A percentile compares a stretch with the other conserved stretches of the same genome.
Conservation (phyloP, 2,888 invertebrate genomes). For the Diachrysia chrysitis region DNA sequence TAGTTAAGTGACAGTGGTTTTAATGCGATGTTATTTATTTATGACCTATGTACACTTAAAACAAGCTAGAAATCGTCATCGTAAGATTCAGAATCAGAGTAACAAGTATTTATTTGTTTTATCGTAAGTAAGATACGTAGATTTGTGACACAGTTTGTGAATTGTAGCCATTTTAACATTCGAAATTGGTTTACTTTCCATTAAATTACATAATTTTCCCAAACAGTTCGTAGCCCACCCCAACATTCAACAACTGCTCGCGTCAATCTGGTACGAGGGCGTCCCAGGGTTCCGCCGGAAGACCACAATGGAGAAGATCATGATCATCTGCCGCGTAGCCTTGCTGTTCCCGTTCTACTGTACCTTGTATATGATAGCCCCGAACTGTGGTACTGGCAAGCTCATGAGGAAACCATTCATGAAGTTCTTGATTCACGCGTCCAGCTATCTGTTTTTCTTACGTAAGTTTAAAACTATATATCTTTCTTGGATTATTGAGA, state of each 20-base stretch:
- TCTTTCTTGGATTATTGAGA: too few relatives aligned
- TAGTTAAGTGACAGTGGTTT: too few relatives aligned
- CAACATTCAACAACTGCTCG: constrained; percentile 97
- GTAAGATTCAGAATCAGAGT: too few relatives aligned
- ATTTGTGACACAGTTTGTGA: too few relatives aligned
- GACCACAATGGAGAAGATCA: constrained; percentile 92
- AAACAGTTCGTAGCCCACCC: constrained; percentile 97
- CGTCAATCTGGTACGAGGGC: constrained; percentile 98
- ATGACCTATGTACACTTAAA: too few relatives aligned
- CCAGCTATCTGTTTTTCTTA: constrained; percentile 97
- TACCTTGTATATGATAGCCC: constrained; percentile 94
- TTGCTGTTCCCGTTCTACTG: constrained; percentile 96
- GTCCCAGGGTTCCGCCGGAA: constrained; percentile 97
- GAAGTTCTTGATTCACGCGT: constrained; percentile 98
- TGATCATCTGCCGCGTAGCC: constrained; percentile 93
- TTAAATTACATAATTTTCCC: neutral
- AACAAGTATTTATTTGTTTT: too few relatives aligned
- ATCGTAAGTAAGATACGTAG: too few relatives aligned
- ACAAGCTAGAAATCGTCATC: too few relatives aligned
- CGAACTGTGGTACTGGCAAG: constrained; percentile 93
- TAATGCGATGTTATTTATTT: too few relatives aligned
- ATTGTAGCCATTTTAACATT: too few relatives aligned
- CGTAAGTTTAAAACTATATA: constrained; percentile 91
- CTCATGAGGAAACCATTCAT: constrained; percentile 98
- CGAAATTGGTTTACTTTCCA: too few relatives aligned